Percentiles rank a stretch among this genome's conserved stretches.
Conservation (phyloP, 2,113 vertebrate species). For the Xyliphius kryptos region DNA sequence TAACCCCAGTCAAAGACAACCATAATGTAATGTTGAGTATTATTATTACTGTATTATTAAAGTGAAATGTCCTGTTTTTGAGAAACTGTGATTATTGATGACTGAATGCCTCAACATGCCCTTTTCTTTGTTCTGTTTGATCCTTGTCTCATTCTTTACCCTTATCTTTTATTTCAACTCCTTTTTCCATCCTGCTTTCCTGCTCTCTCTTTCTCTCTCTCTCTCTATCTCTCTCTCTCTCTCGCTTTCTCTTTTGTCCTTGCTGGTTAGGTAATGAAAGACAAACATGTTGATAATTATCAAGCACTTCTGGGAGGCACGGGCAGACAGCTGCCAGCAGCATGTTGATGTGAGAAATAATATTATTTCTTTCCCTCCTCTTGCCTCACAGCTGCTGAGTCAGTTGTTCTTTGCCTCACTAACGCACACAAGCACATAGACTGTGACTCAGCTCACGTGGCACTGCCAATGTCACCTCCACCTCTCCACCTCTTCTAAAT, state of each 20-base stretch:
- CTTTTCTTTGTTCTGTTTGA: no score
- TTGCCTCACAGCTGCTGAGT: constrained; percentile 59
- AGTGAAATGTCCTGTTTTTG: constrained; percentile 73
- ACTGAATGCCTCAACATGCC: constrained; percentile 32
- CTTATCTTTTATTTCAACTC: no score
- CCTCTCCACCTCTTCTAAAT: neutral
- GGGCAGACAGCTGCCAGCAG: constrained; percentile 41
- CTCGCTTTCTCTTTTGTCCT: no score
- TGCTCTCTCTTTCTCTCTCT: no score
- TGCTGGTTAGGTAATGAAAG: constrained; percentile 63
- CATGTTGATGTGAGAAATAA: constrained; percentile 67
- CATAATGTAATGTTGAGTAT: constrained; percentile 58
- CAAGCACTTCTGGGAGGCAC: constrained; percentile 50
- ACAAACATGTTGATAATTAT: constrained; percentile 66
- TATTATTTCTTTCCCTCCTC: constrained; percentile 63
- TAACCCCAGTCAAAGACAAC: constrained; percentile 41
- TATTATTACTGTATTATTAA: constrained; percentile 66
- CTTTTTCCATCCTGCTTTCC: no score
- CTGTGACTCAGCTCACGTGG: constrained; percentile 4
- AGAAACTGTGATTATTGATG: constrained; percentile 50
- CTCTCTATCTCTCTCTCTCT: no score
- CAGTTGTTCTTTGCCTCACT: constrained; percentile 43
- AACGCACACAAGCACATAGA: constrained; percentile 12
- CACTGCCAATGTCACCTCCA: constrained; percentile 13
- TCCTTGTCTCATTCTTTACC: constrained; percentile 27